A percentile compares a stretch with the other conserved stretches of the same genome.
Conservation (phyloP, 2,888 invertebrate genomes). For the Seira ritae region DNA sequence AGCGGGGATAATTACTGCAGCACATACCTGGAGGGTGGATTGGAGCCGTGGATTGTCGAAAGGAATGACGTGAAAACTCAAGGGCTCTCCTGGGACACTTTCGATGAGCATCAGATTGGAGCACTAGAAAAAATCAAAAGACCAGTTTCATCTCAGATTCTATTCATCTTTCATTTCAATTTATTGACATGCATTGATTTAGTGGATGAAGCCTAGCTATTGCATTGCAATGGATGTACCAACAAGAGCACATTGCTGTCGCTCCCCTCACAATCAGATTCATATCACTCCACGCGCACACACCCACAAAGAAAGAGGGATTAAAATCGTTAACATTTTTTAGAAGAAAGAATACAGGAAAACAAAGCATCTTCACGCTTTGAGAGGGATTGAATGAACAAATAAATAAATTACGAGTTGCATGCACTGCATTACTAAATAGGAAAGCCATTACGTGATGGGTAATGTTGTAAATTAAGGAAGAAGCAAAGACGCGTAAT, state of each 20-base stretch:
- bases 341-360: neutral
- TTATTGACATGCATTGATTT: neutral
- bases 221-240: too few relatives aligned
- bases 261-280: too few relatives aligned
- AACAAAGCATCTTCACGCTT: neutral
- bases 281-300: too few relatives aligned
- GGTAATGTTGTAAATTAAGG: neutral
- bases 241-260: too few relatives aligned
- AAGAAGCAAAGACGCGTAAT: conserved; percentile 41
- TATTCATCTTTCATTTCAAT: conserved; percentile 3
- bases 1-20: neutral
- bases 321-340: conserved; percentile 18
- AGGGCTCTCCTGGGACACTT: conserved; percentile 93
- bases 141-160: conserved; percentile 21
- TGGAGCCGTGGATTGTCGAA: conserved; percentile 95
- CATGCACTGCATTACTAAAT: neutral
- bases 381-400: conserved; percentile 14
- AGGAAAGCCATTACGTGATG: neutral
- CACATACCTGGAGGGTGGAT: conserved; percentile 86
- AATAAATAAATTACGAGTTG: conserved; percentile 42
- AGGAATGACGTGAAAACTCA: conserved; percentile 97
- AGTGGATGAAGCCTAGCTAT: too few relatives aligned
- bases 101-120: conserved; percentile 98
- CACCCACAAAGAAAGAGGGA: conserved; percentile 36
- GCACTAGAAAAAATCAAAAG: conserved; percentile 81